Conservation (phyloP, 2,888 invertebrate species). For the Hypena proboscidalis region DNA sequence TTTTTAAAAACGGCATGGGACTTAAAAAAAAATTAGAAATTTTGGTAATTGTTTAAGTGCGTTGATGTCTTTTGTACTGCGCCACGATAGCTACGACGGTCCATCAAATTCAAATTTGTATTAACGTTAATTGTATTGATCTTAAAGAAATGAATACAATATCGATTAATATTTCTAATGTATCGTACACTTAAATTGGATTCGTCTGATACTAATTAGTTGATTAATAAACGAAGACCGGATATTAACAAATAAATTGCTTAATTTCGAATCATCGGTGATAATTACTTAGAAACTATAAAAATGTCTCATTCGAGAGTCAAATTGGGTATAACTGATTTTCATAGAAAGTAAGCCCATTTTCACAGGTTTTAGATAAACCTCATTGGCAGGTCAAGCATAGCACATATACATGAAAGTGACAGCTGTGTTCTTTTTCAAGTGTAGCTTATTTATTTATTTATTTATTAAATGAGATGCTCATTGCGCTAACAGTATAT, state of each 20-base stretch:
- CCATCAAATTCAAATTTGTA: background rate
- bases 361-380: background rate
- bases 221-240: slow-evolving; percentile 12
- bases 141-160: background rate
- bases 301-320: background rate
- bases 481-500: no score
- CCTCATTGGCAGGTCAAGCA: no score
- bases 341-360: background rate
- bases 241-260: slow-evolving; percentile 10
- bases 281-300: slow-evolving; percentile 8
- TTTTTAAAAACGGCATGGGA: background rate
- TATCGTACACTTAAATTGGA: slow-evolving; percentile 3
- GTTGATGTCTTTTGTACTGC: slow-evolving; percentile 59
- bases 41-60: slow-evolving; percentile 23
- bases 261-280: slow-evolving; percentile 12
- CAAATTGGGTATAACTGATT: background rate
- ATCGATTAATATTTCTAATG: background rate
- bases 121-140: background rate
- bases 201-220: slow-evolving; percentile 3
- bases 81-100: background rate
- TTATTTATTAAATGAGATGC: no score
- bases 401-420: no score
- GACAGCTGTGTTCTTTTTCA: no score
- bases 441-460: no score
- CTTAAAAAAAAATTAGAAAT: slow-evolving; percentile 1